Base-by-base conservation (phyloP, 2,113 vertebrate genomes). In the Percopsis transmontana region DNA sequence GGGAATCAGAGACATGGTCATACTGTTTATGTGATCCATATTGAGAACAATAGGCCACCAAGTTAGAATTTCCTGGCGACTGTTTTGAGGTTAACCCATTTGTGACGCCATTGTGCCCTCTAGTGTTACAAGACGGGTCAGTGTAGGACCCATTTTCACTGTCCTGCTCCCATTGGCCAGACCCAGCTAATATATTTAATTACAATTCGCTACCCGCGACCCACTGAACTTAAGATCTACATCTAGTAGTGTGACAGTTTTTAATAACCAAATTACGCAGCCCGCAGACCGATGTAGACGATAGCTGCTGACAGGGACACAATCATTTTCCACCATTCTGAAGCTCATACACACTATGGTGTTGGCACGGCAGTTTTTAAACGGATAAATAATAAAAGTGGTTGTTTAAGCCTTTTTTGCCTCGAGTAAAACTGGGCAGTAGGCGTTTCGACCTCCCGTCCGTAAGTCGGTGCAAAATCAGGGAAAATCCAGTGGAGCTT, bases 221-320 rank as follows among this genome's bases (percentile, higher is more conserved):
- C 59, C 10, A 3, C 62, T 63, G 57, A 82, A 75, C 63, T 69
- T 63, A 16, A 68, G 50, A 63, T 62, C 76, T 41, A 51, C 62
- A 59, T 66, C 64, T 84, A 68, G 69, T 51, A 66, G 76, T 64
- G 47, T 78, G 71, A 79, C 70, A 38, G 62, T 14, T 82, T 79
- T 68, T 81, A 74, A 80, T 70, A 83, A 78, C 63, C 62, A 77
- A 66, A 77, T 68, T 58, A 76, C 41, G 27, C 56, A 74, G 68
- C 58, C 54, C 62, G 41, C 33, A 10, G 65, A 86, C 83, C 68
- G 57, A 62, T 23, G 42, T 51, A 11, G 16, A 23, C 15, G 57
- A 76, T 81, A 81, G 68, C 61, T 70, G 76, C 59, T 72, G 74
- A 77, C 44, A 66, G 20, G 2, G 20, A 51, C 56, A 59, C 62